Percentiles rank a stretch among this genome's conserved stretches.
Evolutionary conservation across 2,113 vertebrate genomes (phyloP).

Genomic region (Pomatorhinus ruficollis): DNA sequence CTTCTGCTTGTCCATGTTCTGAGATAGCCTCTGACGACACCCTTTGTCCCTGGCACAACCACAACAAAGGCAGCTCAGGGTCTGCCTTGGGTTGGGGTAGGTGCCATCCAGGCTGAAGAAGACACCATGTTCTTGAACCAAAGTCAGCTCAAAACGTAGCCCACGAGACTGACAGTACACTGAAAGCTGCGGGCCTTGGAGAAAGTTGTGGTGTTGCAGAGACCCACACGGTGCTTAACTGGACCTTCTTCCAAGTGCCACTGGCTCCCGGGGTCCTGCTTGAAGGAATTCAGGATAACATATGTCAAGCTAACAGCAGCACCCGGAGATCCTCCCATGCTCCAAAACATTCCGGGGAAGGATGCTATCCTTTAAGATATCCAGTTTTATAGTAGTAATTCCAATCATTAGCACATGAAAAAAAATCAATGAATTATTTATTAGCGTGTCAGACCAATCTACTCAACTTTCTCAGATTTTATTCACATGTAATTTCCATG

Average conservation of each 20-base stretch:
- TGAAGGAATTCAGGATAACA: background rate
- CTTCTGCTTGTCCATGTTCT: background rate
- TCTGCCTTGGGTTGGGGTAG: background rate
- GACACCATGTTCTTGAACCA: background rate
- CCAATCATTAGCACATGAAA: accelerated
- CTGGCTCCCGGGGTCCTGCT: background rate
- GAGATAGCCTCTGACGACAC: background rate
- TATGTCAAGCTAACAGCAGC: background rate
- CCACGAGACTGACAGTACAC: background rate
- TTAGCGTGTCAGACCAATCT: background rate
- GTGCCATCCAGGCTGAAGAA: background rate
- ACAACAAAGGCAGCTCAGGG: background rate
- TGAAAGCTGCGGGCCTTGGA: background rate
- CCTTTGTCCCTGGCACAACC: background rate
- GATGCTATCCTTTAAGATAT: background rate
- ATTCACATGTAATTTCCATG: background rate
- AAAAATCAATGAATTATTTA: background rate
- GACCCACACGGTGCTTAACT: background rate
- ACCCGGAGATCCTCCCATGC: background rate
- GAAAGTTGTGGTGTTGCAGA: background rate
- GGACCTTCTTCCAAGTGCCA: background rate
- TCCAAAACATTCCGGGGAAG: background rate
- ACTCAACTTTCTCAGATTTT: background rate
- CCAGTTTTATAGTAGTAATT: background rate
- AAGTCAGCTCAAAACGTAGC: background rate